Evolutionary conservation across 2,797 vertebrate genomes (phyloP).

Genomic region (Gymnopithys bicolor): DNA sequence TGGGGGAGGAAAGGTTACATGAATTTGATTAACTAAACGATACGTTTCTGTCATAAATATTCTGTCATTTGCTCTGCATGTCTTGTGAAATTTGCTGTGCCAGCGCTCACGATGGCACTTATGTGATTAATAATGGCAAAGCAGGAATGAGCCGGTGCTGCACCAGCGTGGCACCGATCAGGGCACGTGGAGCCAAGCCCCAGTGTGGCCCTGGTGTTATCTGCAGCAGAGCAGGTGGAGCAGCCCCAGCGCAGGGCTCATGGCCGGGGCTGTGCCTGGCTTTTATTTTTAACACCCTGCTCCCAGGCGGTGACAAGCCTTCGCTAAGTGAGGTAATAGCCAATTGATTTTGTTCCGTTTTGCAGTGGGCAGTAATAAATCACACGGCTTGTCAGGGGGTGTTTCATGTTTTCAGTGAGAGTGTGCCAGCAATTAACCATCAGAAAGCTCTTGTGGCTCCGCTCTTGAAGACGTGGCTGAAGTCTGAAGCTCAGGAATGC

Average conservation of each 20-base stretch:
- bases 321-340: constrained; percentile 96
- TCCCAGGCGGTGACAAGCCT: constrained; percentile 91
- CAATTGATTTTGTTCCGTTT: constrained; percentile 97
- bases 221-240: constrained; percentile 73
- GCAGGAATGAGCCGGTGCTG: not conserved
- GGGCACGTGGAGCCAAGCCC: not conserved
- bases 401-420: constrained; percentile 88
- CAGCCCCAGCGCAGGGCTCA: not conserved
- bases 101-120: fast-evolving
- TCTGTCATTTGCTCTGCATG: not conserved
- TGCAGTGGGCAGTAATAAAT: constrained; percentile 95
- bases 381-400: constrained; percentile 89
- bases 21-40: not conserved
- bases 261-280: constrained; percentile 81
- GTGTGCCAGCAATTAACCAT: constrained; percentile 92
- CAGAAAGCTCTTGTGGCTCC: constrained; percentile 83
- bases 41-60: not conserved
- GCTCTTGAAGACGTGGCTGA: constrained; percentile 63
- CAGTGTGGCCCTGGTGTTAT: not conserved
- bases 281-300: constrained; percentile 91
- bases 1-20: not conserved
- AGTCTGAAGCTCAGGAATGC: constrained; percentile 52
- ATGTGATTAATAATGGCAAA: not conserved
- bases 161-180: fast-evolving
- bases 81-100: not conserved